phyloP scores from a whole-genome alignment of 2,888 invertebrate genomes.

The Caenorhabditis japonica region DNA sequence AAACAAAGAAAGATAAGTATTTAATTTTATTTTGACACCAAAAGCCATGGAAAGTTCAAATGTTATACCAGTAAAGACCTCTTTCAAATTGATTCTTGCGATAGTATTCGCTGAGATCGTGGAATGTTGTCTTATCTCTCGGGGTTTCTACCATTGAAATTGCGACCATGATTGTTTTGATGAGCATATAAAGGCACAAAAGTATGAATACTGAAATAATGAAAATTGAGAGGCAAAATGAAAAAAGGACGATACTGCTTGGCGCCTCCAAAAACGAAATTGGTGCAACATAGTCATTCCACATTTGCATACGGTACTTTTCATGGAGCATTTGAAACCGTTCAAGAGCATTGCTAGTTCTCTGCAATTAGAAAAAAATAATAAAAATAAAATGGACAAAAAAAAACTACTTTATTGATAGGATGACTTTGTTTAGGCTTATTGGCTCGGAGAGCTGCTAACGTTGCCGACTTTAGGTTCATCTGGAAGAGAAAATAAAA shows the following conservation, averaged over 20 bases:
- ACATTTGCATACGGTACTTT: conserved; percentile 19
- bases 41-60: neutral
- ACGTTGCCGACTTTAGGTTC: too few relatives aligned
- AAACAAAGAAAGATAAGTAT: too few relatives aligned
- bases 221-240: neutral
- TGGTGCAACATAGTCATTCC: conserved; percentile 22
- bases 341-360: conserved; percentile 7
- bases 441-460: neutral
- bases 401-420: neutral
- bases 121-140: neutral
- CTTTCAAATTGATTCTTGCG: neutral
- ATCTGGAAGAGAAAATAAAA: too few relatives aligned
- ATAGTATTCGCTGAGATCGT: conserved; percentile 5
- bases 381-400: too few relatives aligned
- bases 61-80: conserved; percentile 26
- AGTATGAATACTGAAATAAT: neutral
- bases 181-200: neutral
- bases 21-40: too few relatives aligned
- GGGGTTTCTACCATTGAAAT: conserved; percentile 9
- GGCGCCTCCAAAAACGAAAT: conserved; percentile 15
- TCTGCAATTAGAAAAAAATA: conserved; percentile 1
- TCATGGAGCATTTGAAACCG: conserved; percentile 12
- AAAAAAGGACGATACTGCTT: conserved; percentile 1
- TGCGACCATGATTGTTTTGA: neutral
- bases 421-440: neutral